Evolutionary conservation across 2,797 vertebrate species (phyloP).

Genomic region (Synaphobranchus kaupii): DNA sequence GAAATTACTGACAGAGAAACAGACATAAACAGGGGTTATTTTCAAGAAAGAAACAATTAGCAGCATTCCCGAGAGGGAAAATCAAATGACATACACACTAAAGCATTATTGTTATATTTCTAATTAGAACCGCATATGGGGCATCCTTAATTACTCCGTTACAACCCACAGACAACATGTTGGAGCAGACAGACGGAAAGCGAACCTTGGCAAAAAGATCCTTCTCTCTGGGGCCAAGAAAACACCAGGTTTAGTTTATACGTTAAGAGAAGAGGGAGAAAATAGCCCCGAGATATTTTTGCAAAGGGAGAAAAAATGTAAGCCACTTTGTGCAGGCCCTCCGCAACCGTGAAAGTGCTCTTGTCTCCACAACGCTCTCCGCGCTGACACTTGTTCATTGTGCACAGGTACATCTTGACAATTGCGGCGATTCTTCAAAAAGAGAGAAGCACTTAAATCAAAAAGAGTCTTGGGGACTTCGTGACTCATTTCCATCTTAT

Average conservation of each 20-base stretch:
- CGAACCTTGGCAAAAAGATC: slow-evolving; percentile 46
- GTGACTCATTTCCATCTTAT: slow-evolving; percentile 67
- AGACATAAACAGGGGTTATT: slow-evolving; percentile 37
- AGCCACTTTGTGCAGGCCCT: slow-evolving; percentile 36
- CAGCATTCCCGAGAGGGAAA: slow-evolving; percentile 47
- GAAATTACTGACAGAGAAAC: slow-evolving; percentile 38
- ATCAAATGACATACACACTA: slow-evolving; percentile 62
- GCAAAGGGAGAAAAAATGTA: slow-evolving; percentile 48
- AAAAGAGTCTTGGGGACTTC: slow-evolving; percentile 70
- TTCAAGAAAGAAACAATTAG: slow-evolving; percentile 35
- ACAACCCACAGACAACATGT: slow-evolving; percentile 68
- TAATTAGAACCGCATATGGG: slow-evolving; percentile 59
- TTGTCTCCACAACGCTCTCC: slow-evolving; percentile 40
- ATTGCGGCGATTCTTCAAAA: slow-evolving; percentile 64
- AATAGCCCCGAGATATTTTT: slow-evolving; percentile 62
- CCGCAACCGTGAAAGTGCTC: slow-evolving; percentile 44
- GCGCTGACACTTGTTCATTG: slow-evolving; percentile 64
- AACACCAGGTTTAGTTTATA: slow-evolving; percentile 48
- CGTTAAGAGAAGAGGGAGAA: slow-evolving; percentile 54
- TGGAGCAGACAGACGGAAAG: slow-evolving; percentile 61
- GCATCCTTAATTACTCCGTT: slow-evolving; percentile 72
- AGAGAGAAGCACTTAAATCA: slow-evolving; percentile 62
- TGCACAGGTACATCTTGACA: slow-evolving; percentile 54
- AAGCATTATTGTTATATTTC: slow-evolving; percentile 61
- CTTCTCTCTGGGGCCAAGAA: slow-evolving; percentile 43